Percentiles rank a stretch among this genome's conserved stretches.
These are phyloP conservation scores for Subacronicta megacephala DNA, from an alignment of 2,888 invertebrate genomes.

Conservation along the genomic window DNA sequence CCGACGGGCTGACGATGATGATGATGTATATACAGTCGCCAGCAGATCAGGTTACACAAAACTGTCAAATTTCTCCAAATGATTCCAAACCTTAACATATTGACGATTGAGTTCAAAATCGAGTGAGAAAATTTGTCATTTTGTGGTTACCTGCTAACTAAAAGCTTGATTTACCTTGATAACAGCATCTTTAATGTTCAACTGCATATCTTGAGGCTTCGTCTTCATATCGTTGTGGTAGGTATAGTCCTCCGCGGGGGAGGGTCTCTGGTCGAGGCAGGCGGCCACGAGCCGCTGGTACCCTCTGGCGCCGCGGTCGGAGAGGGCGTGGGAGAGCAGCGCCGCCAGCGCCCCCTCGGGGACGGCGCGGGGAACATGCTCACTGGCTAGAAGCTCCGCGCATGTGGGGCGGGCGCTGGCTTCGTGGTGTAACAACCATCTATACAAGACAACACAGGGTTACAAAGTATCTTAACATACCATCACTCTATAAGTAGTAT, in stretches of 20 bases:
- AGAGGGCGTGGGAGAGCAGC: slow-evolving; percentile 94
- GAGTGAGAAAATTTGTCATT: too few relatives aligned
- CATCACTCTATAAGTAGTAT: too few relatives aligned
- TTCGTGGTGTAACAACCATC: slow-evolving; percentile 95
- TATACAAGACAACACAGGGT: slow-evolving; percentile 33
- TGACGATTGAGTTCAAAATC: too few relatives aligned
- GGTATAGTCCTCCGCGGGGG: slow-evolving; percentile 93
- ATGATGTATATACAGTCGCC: too few relatives aligned
- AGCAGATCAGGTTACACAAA: too few relatives aligned
- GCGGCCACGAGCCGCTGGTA: slow-evolving; percentile 75
- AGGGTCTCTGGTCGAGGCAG: slow-evolving; percentile 86
- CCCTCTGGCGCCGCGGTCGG: slow-evolving; percentile 90
- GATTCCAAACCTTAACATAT: too few relatives aligned
- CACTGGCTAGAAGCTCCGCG: slow-evolving; percentile 94
- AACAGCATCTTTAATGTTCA: slow-evolving; percentile 70
- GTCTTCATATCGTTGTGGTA: slow-evolving; percentile 90
- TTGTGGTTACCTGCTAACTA: too few relatives aligned
- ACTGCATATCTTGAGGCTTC: slow-evolving; percentile 62
- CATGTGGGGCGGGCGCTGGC: slow-evolving; percentile 95
- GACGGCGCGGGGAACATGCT: slow-evolving; percentile 95
- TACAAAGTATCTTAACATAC: not conserved
- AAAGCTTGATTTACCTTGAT: slow-evolving; percentile 63
- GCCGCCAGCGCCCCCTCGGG: slow-evolving; percentile 96
- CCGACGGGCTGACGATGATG: too few relatives aligned
- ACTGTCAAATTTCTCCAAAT: too few relatives aligned